These are phyloP conservation scores for Dolomedes plantarius DNA, from an alignment of 2,888 invertebrate species.

Conservation along the genomic window DNA sequence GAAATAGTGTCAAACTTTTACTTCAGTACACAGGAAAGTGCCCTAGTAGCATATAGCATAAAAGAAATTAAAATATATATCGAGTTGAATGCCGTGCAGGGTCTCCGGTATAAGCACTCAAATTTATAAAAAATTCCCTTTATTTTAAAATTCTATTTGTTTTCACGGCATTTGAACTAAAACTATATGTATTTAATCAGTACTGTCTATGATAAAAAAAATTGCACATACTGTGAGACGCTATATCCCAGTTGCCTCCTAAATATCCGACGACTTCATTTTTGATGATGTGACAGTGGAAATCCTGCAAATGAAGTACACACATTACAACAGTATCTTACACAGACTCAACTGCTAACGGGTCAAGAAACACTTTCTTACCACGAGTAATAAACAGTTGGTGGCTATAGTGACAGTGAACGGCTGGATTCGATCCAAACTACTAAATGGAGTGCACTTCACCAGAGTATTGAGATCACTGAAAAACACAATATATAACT, in stretches of 20 bases:
- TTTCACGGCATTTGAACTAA: too few relatives aligned
- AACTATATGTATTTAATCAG: too few relatives aligned
- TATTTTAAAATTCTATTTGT: too few relatives aligned
- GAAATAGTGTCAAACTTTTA: too few relatives aligned
- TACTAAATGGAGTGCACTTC: slow-evolving; percentile 90
- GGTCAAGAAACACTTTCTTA: slow-evolving; percentile 76
- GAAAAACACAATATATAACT: neutral
- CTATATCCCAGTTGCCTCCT: slow-evolving; percentile 96
- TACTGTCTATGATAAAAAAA: too few relatives aligned
- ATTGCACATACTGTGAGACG: slow-evolving; percentile 88
- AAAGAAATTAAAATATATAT: too few relatives aligned
- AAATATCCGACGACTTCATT: slow-evolving; percentile 97
- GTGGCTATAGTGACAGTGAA: slow-evolving; percentile 91
- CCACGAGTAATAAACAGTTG: slow-evolving; percentile 86
- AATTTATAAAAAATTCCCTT: too few relatives aligned
- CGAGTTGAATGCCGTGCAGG: too few relatives aligned
- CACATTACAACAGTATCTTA: too few relatives aligned
- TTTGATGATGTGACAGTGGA: slow-evolving; percentile 94
- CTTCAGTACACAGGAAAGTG: too few relatives aligned
- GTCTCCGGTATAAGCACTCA: too few relatives aligned
- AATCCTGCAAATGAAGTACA: slow-evolving; percentile 81
- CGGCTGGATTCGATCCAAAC: slow-evolving; percentile 92
- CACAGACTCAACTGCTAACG: neutral
- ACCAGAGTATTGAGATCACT: slow-evolving; percentile 88
- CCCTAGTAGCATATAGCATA: too few relatives aligned